Evolutionary conservation across 2,797 vertebrate species (phyloP).

Genomic region (Clarias pachynema): DNA sequence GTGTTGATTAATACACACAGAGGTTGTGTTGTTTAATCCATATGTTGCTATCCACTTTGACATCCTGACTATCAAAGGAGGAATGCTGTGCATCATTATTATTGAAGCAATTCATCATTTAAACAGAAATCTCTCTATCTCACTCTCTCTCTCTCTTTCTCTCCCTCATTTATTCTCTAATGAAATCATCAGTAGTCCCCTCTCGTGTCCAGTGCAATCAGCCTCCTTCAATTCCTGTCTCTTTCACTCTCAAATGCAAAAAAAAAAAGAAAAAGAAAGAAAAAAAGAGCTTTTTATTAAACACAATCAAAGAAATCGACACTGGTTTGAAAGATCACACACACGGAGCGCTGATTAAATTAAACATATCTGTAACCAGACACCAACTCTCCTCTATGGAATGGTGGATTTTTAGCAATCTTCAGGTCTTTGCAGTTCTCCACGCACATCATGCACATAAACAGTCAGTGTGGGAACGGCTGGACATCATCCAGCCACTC

Average conservation of each 20-base stretch:
- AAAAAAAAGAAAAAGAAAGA: too few species aligned
- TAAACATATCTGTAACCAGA: background rate
- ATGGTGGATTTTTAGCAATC: background rate
- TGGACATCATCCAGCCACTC: background rate
- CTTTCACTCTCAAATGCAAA: background rate
- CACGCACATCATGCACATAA: background rate
- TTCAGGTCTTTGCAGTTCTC: background rate
- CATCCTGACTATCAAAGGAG: background rate
- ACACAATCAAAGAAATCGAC: background rate
- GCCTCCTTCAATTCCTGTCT: slow-evolving; percentile 13
- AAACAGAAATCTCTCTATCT: background rate
- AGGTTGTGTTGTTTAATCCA: background rate
- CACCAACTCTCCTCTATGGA: background rate
- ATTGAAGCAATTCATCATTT: slow-evolving; percentile 27
- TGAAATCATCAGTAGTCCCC: slow-evolving; percentile 31
- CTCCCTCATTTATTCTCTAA: background rate
- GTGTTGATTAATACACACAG: background rate
- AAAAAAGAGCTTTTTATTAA: background rate
- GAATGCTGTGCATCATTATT: slow-evolving; percentile 3
- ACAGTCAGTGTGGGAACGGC: background rate
- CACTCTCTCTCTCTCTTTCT: slow-evolving; percentile 2
- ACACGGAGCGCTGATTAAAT: background rate
- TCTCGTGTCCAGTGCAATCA: slow-evolving; percentile 40
- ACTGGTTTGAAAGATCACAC: slow-evolving; percentile 26
- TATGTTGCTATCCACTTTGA: background rate